Base-by-base conservation (phyloP, 2,888 invertebrate species). In the Diaprepes abbreviatus region DNA sequence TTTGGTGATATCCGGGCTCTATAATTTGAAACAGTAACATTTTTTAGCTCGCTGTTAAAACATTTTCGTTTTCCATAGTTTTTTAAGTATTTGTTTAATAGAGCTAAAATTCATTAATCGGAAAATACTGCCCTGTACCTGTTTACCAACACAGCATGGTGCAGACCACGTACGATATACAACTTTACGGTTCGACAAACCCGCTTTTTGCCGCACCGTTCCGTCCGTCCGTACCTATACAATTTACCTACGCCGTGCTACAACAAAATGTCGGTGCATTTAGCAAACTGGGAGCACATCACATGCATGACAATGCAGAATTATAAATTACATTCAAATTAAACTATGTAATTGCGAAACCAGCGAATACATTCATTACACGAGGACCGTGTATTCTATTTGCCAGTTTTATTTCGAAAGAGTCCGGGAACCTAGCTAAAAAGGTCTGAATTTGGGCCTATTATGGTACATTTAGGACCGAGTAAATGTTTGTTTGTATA, bases 291-390 rank as follows among this genome's bases (percentile, higher is more conserved):
- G 77, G 81, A 54, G 62, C 81, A 82, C 83, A 83, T 83, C 83
- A 83, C 83, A 80, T 83, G 83, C 83, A 83, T 83, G 84, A 84
- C 83, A 84, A 84, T 83, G 83, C 82, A 79, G 83, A 84, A 84
- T 83, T 84, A 84, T 83, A 84, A 84, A 84, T 83, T 83, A 84
- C 84, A 83, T 83, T 83, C 82, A 83, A 85, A 84, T 85, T 84
- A 85, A 84, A 85, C 85, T 84, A 84, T 84, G 83, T 85, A 84
- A 85, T 85, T 84, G 84, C 84, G 79, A 84, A 83, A 81, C 83
- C 81, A 78, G 80, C 82, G 80, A 80, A 80, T 82, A 81, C 83
- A 83, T 83, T 81, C 83, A 82, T 84, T 83, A 83, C 82, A 33
- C 78, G 77, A 71, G 24, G 28, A 24, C 74, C 72, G 74, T 74